Evolutionary conservation across 2,113 vertebrate species (phyloP).

Genomic region (Apaloderma vittatum): DNA sequence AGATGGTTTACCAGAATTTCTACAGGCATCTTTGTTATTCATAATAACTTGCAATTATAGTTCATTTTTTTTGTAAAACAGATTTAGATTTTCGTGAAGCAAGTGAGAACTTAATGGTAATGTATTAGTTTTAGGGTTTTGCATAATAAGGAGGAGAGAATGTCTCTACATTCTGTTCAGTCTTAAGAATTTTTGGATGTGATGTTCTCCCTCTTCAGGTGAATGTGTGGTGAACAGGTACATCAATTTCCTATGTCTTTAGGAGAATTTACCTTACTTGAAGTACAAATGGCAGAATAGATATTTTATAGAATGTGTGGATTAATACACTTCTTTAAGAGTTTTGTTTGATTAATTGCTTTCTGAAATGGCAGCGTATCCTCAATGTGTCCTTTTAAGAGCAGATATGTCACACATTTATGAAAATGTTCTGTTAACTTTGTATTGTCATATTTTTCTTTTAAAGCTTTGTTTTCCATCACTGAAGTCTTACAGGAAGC

Average conservation of each 20-base stretch:
- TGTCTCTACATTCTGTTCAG: not conserved
- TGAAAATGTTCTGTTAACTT: not conserved
- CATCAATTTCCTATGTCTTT: not conserved
- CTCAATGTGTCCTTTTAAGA: not conserved
- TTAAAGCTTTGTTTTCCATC: not conserved
- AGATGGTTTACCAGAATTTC: not conserved
- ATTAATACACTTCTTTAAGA: not conserved
- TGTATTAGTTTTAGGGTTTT: not conserved
- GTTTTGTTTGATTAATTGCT: not conserved
- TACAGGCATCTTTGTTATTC: not conserved
- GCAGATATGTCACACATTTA: not conserved
- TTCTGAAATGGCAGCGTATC: not conserved
- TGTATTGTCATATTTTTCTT: not conserved
- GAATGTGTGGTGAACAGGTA: not conserved
- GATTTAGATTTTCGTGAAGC: not conserved
- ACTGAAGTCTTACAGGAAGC: not conserved
- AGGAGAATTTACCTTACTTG: not conserved
- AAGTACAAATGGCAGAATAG: not conserved
- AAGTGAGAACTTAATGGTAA: not conserved
- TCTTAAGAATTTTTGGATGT: not conserved
- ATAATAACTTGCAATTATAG: not conserved
- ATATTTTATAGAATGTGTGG: fast-evolving
- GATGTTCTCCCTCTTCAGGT: not conserved
- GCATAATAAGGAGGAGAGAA: not conserved
- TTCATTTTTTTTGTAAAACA: not conserved